Percentiles rank a stretch among this genome's conserved stretches.
These are phyloP conservation scores for Heterodera carotae DNA, from an alignment of 1,140 invertebrate species.

Conservation along the genomic window DNA sequence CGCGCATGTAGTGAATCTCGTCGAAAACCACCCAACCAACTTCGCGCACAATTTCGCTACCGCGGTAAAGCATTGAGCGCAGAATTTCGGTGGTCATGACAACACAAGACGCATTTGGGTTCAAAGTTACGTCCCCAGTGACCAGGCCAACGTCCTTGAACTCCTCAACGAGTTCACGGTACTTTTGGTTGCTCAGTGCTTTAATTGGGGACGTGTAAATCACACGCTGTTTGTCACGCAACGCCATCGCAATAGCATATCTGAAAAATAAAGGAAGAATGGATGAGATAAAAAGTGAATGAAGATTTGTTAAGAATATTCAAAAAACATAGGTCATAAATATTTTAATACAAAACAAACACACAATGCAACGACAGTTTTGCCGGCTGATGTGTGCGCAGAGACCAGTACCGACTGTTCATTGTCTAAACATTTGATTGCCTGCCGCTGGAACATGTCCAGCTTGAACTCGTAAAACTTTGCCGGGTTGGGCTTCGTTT, in stretches of 20 bases:
- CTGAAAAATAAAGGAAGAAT: too few species aligned
- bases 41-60: slow-evolving; percentile 93
- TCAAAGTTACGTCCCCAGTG: slow-evolving; percentile 98
- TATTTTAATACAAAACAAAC: slow-evolving; percentile 66
- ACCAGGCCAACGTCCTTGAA: slow-evolving; percentile 96
- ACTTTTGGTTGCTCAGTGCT: slow-evolving; percentile 99
- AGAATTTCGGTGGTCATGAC: slow-evolving; percentile 99
- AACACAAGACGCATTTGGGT: slow-evolving; percentile 91
- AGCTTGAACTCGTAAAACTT: slow-evolving; percentile 92
- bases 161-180: slow-evolving; percentile 94
- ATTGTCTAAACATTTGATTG: slow-evolving; percentile 95
- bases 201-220: slow-evolving; percentile 99
- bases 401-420: slow-evolving; percentile 94
- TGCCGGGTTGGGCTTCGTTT: slow-evolving; percentile 69
- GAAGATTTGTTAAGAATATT: too few species aligned
- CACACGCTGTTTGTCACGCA: slow-evolving; percentile 79
- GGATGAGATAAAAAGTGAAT: too few species aligned
- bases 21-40: slow-evolving; percentile 99
- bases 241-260: slow-evolving; percentile 75
- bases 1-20: slow-evolving; percentile 99
- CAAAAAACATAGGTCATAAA: too few species aligned
- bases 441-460: slow-evolving; percentile 97
- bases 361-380: slow-evolving; percentile 97
- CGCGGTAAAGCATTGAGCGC: slow-evolving; percentile 95
- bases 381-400: slow-evolving; percentile 98